A percentile compares a stretch with the other conserved stretches of the same genome.
phyloP scores from a whole-genome alignment of 2,797 vertebrate genomes.

The Rhadinocentrus ornatus region DNA sequence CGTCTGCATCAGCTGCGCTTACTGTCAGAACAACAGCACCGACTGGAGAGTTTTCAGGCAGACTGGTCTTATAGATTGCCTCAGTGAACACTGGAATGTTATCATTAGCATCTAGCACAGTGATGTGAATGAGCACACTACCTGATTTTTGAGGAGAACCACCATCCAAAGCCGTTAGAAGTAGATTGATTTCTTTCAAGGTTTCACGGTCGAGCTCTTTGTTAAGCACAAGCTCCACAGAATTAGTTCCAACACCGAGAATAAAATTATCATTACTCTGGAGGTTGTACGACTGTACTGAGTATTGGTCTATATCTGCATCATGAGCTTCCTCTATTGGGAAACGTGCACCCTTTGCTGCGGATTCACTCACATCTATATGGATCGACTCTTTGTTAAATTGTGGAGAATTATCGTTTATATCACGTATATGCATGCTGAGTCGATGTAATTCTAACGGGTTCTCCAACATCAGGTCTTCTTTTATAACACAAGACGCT shows the following conservation, averaged over 20 bases:
- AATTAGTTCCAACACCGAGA: neutral
- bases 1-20: constrained; percentile 72
- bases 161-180: constrained; percentile 37
- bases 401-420: constrained; percentile 78
- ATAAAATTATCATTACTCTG: constrained; percentile 51
- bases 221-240: constrained; percentile 3
- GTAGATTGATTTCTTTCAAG: constrained; percentile 16
- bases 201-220: constrained; percentile 24
- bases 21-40: constrained; percentile 68
- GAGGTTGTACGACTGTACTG: constrained; percentile 62
- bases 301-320: constrained; percentile 69
- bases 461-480: constrained; percentile 64
- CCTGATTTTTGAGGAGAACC: constrained; percentile 50
- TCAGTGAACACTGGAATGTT: constrained; percentile 48
- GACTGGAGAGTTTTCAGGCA: constrained; percentile 70
- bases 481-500: constrained; percentile 60
- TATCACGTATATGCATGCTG: constrained; percentile 73
- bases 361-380: constrained; percentile 41
- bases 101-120: constrained; percentile 66
- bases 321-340: constrained; percentile 74
- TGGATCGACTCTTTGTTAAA: no score
- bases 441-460: constrained; percentile 66
- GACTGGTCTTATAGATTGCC: constrained; percentile 51
- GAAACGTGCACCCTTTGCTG: constrained; percentile 54
- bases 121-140: constrained; percentile 46